A percentile compares a stretch with the other conserved stretches of the same genome.
Evolutionary conservation across 2,888 invertebrate species (phyloP).

Genomic region (Cryptops parisi): DNA sequence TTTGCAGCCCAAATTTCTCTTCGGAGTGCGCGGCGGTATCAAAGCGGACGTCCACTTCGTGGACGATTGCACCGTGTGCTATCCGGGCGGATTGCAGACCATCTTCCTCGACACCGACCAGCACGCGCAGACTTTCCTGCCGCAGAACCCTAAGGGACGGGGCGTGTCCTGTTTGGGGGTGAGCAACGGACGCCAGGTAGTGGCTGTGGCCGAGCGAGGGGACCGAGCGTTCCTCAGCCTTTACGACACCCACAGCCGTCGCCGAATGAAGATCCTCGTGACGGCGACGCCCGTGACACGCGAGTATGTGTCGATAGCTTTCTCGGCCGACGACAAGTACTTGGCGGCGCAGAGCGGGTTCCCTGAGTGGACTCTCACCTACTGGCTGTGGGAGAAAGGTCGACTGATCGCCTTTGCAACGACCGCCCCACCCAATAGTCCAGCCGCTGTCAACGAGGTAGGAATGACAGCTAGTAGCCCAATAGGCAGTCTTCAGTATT

Average conservation of each 20-base stretch:
- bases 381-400: constrained; percentile 68
- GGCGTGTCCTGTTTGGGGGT: constrained; percentile 34
- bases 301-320: constrained; percentile 55
- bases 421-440: constrained; percentile 49
- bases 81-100: constrained; percentile 35
- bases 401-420: constrained; percentile 51
- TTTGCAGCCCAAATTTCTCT: constrained; percentile 31
- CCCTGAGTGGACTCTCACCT: constrained; percentile 66
- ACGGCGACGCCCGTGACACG: constrained; percentile 35
- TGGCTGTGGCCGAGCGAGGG: constrained; percentile 6
- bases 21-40: constrained; percentile 32
- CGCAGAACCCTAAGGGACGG: constrained; percentile 33
- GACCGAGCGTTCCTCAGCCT: constrained; percentile 31
- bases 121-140: constrained; percentile 31
- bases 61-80: constrained; percentile 35
- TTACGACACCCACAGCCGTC: constrained; percentile 34
- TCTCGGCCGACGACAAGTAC: constrained; percentile 67
- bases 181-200: constrained; percentile 24
- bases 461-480: not conserved
- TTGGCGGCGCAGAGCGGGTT: constrained; percentile 63
- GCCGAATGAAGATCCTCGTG: constrained; percentile 32
- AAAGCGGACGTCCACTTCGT: constrained; percentile 28
- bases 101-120: constrained; percentile 36
- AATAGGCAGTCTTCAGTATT: no score
- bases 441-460: constrained; percentile 48